These are phyloP conservation scores for Ormyrus pomaceus DNA, from an alignment of 2,888 invertebrate species.

Conservation along the genomic window DNA sequence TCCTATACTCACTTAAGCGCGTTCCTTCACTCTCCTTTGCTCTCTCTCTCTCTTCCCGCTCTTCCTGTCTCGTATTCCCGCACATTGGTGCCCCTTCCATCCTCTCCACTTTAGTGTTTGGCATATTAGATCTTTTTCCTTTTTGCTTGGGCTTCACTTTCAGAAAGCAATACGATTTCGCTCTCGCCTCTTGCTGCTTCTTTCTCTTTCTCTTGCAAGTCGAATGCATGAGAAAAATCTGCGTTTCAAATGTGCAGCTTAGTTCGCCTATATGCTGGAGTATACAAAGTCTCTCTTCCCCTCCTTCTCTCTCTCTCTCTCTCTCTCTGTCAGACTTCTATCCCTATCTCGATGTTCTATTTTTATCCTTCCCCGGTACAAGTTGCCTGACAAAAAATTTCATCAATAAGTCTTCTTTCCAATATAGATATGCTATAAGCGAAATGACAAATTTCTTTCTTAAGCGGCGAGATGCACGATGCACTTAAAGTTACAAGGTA, in stretches of 20 bases:
- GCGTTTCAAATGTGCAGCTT: conserved; percentile 55
- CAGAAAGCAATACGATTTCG: conserved; percentile 42
- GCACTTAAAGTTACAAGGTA: no score
- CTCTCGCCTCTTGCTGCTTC: conserved; percentile 1
- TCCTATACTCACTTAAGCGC: conserved; percentile 52
- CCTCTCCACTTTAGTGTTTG: conserved; percentile 48
- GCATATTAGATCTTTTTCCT: conserved; percentile 42
- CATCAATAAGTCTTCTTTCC: conserved; percentile 34
- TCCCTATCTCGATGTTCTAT: conserved; percentile 2
- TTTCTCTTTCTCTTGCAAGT: conserved; percentile 21
- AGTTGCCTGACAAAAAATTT: conserved; percentile 41
- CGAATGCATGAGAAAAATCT: conserved; percentile 52
- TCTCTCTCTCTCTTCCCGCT: conserved; percentile 53
- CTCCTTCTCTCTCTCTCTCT: conserved; percentile 4
- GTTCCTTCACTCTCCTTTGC: conserved; percentile 57
- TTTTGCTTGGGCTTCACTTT: conserved; percentile 24
- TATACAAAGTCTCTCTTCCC: conserved; percentile 23
- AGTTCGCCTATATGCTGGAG: conserved; percentile 18
- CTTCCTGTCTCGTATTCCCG: conserved; percentile 27
- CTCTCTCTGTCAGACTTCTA: not conserved
- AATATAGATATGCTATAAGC: not conserved
- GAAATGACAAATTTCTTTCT: conserved; percentile 25
- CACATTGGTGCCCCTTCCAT: conserved; percentile 45
- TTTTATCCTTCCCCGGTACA: conserved; percentile 27
- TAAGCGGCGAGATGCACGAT: not conserved